Conservation (phyloP, 1,140 invertebrate species). For the Babylonia areolata region DNA sequence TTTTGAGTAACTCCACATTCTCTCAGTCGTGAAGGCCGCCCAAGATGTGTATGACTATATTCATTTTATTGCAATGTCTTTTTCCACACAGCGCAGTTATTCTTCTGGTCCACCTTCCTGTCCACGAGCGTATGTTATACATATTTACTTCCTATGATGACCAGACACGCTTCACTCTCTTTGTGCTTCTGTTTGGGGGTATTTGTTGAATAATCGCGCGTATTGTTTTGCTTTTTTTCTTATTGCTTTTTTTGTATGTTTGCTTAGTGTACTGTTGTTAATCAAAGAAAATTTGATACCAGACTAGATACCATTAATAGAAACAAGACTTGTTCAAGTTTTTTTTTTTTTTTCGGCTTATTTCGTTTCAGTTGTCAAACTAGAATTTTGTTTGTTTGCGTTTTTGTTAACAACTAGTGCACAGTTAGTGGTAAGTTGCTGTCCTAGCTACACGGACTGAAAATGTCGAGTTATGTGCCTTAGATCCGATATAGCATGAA, state of each 20-base stretch:
- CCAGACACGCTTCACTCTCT: too few relatives aligned
- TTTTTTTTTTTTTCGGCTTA: too few relatives aligned
- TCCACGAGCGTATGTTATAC: not conserved
- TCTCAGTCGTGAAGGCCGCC: not conserved
- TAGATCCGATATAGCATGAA: not conserved
- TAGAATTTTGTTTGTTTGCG: not conserved
- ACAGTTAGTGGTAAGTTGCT: not conserved
- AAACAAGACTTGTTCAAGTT: too few relatives aligned
- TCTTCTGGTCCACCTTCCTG: not conserved
- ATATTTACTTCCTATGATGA: too few relatives aligned
- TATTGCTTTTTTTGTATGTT: too few relatives aligned
- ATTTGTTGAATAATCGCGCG: too few relatives aligned
- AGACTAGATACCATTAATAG: too few relatives aligned
- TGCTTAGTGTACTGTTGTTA: too few relatives aligned
- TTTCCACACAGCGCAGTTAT: too few relatives aligned
- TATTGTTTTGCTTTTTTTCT: too few relatives aligned
- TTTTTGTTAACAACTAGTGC: not conserved
- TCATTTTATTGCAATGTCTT: constrained; percentile 13
- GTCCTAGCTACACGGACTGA: not conserved
- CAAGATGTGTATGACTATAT: not conserved
- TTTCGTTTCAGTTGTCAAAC: not conserved
- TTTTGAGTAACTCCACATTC: not conserved
- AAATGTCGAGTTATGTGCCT: not conserved
- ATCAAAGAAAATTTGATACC: too few relatives aligned
- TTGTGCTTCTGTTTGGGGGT: too few relatives aligned